Base-by-base conservation (phyloP, 2,888 invertebrate species). In the Adelphocoris suturalis region DNA sequence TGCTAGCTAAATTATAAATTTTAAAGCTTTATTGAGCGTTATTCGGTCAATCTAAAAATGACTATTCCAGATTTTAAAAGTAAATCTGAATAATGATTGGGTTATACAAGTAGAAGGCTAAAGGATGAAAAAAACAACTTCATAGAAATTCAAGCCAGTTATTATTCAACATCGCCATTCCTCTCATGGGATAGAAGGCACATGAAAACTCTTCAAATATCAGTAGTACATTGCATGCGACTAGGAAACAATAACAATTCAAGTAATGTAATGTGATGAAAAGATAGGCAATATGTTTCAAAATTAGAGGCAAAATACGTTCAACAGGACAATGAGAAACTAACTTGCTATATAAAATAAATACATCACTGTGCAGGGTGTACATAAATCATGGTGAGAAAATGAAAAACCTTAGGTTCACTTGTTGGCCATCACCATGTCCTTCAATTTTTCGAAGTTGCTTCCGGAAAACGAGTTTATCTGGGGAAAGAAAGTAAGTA, bases 401-500 rank as follows among this genome's bases (percentile, higher is more conserved):
- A 16, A 1, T 3, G 52, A 52, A 52, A 13, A 23, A 23, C 11
- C 5, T 7, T 9, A 4, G 47, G 23, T 85, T 91, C 82, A 91
- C 81, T 91, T 90, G 81, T 81, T 61, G 37, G 90, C 46, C 47
- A 88, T 28, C 27, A 90, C 86, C 7, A 81, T 47, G 19, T 91
- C 91, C 75, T 91, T 90, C 61, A 91, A 90, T 78, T 91, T 91
- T 0, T 89, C 91, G 23, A 86, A 87, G 76, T 88, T 90, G 46
- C 88, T 91, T 2, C 90, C 91, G 27, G 90, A 90, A 52, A 91
- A 91, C n/a, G 85, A 57, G 19, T 81, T 89, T 47, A 91, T 37
- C 91, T 91, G 80, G 46, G 86, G 75, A 48, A 55, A 85, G 48
- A 86, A 46, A 37, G 14, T 57, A 16, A 57, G 9, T 5, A 4